Base-by-base conservation (phyloP, 2,797 vertebrate species). In the Anableps anableps region DNA sequence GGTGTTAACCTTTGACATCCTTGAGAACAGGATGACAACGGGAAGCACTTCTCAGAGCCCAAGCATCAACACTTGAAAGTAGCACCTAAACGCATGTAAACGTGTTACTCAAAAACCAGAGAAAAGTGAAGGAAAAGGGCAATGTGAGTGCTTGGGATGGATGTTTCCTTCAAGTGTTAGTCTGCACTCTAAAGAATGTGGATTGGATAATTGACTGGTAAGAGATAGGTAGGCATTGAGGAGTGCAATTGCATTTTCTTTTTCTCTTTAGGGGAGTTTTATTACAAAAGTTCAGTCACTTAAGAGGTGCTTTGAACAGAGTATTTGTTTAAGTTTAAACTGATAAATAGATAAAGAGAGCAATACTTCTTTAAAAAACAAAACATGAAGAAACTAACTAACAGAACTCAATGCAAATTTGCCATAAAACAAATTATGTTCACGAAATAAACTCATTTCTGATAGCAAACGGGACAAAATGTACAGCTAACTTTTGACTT, bases 1-100 rank as follows among this genome's bases (percentile, higher is more conserved):
- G 89, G 91, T 94, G 92, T 94, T 95, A 88, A 95, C 94, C 94
- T 94, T 87, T 94, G 93, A 93, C 94, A 94, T 93, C 62, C 78
- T 26, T 0, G 79, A 91, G 92, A 88, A 85, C 91, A 78, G 87
- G 90, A 72, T 79, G 91, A 94, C 93, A 94, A 93, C 90, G 93
- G 93, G 94, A 92, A 91, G 76, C 90, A 86, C 93, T 93, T 91
- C 85, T 91, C 86, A 26, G 45, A 81, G 82, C 79, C 84, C 74
- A 4, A 84, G 86, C 80, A 45, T 91, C 89, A 90, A 88, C 91
- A 83, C 90, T 90, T 29, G 81, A 91, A 91, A 85, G 89, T 88
- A 94, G 89, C 93, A 92, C 92, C 93, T 91, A 76, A 73, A 75
- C 9, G 81, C 81, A 83, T 81, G 85, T 83, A 85, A 53, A 72